Percentiles rank a stretch among this genome's conserved stretches.
phyloP scores from a whole-genome alignment of 2,888 invertebrate genomes.

The Hirtodrosophila confusa region DNA sequence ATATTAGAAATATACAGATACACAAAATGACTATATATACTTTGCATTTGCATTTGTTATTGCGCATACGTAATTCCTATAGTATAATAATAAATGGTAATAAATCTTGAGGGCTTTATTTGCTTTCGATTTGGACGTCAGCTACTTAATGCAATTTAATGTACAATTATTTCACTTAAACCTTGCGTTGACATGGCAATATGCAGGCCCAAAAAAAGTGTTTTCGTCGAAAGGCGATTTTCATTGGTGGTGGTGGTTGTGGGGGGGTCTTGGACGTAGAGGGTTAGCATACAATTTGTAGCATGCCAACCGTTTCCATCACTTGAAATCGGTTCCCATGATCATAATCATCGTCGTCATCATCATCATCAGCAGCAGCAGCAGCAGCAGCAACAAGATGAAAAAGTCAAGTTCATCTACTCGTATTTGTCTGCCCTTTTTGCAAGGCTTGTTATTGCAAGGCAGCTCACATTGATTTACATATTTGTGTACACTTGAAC shows the following conservation, averaged over 20 bases:
- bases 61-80: background rate
- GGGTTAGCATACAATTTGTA: slow-evolving; percentile 42
- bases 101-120: too few relatives aligned
- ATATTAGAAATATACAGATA: too few relatives aligned
- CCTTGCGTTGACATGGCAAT: slow-evolving; percentile 50
- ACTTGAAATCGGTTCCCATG: slow-evolving; percentile 38
- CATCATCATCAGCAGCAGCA: slow-evolving; percentile 4
- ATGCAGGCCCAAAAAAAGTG: slow-evolving; percentile 26
- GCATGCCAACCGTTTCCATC: slow-evolving; percentile 43
- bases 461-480: slow-evolving; percentile 67
- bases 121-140: background rate
- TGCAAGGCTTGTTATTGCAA: slow-evolving; percentile 46
- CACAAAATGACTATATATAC: too few relatives aligned
- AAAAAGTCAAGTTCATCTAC: slow-evolving; percentile 39
- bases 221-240: slow-evolving; percentile 39
- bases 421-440: slow-evolving; percentile 32
- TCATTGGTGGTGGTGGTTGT: background rate
- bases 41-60: background rate
- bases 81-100: too few relatives aligned
- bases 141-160: slow-evolving; percentile 50
- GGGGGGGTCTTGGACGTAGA: slow-evolving; percentile 3
- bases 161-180: slow-evolving; percentile 53
- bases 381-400: slow-evolving; percentile 3
- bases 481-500: slow-evolving; percentile 60
- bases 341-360: slow-evolving; percentile 1